These are phyloP conservation scores for Leptinotarsa defecta DNA, from an alignment of 1,140 invertebrate species.

Conservation along the genomic window DNA sequence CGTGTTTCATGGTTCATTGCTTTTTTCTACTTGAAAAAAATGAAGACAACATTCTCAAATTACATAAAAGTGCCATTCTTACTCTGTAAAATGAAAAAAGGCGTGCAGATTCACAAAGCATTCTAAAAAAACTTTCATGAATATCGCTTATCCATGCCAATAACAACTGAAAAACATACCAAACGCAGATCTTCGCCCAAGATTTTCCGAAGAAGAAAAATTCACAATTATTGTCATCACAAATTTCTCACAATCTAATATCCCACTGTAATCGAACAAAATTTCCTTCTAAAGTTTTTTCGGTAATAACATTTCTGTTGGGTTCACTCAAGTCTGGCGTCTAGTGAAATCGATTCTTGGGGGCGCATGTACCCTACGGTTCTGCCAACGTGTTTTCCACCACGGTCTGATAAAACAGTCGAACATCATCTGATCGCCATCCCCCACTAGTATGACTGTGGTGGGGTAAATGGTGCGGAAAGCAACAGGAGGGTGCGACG, in stretches of 20 bases:
- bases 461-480: slow-evolving; percentile 11
- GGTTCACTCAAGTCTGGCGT: slow-evolving; percentile 24
- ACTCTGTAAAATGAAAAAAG: no score
- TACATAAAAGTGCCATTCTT: no score
- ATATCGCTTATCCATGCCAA: not conserved
- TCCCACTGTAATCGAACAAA: not conserved
- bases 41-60: no score
- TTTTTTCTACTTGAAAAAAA: no score
- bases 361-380: slow-evolving; percentile 21
- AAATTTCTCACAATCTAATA: not conserved
- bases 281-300: slow-evolving; percentile 8
- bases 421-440: slow-evolving; percentile 22
- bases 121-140: not conserved
- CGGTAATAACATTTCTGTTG: slow-evolving; percentile 27
- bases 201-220: not conserved
- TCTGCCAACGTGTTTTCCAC: slow-evolving; percentile 24
- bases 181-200: not conserved
- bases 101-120: not conserved
- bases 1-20: no score
- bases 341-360: slow-evolving; percentile 25
- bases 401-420: slow-evolving; percentile 14
- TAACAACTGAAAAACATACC: not conserved
- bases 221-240: not conserved
- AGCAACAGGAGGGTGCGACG: slow-evolving; percentile 26
- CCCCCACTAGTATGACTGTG: not conserved